A percentile compares a stretch with the other conserved stretches of the same genome.
phyloP scores from a whole-genome alignment of 2,888 invertebrate species.

The Drosophila anomelani region DNA sequence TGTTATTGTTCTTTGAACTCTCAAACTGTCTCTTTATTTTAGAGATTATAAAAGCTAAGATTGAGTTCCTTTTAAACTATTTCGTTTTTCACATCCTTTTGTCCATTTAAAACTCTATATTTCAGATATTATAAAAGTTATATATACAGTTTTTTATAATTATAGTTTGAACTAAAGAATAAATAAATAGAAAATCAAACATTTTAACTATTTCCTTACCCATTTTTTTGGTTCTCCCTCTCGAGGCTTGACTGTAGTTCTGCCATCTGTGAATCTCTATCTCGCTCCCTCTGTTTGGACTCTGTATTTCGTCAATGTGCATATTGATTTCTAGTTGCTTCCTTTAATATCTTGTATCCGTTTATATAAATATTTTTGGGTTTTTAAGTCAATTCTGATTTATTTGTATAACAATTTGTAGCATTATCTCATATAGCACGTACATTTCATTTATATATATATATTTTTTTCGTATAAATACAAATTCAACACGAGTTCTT shows the following conservation, averaged over 20 bases:
- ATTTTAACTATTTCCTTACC: neutral
- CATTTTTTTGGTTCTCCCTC: neutral
- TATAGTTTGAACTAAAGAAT: too few relatives aligned
- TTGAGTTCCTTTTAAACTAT: too few relatives aligned
- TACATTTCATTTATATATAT: slow-evolving; percentile 23
- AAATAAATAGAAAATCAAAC: too few relatives aligned
- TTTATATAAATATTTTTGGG: slow-evolving; percentile 7
- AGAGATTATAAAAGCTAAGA: too few relatives aligned
- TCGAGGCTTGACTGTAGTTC: neutral
- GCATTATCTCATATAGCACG: slow-evolving; percentile 57
- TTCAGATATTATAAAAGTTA: too few relatives aligned
- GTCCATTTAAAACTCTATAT: too few relatives aligned
- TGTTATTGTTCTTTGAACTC: too few relatives aligned
- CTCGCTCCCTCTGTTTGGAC: slow-evolving; percentile 30
- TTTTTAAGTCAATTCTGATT: slow-evolving; percentile 49
- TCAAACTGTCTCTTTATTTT: too few relatives aligned
- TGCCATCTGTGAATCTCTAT: neutral
- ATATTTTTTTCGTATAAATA: slow-evolving; percentile 52
- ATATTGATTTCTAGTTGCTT: slow-evolving; percentile 29
- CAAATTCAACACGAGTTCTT: slow-evolving; percentile 64
- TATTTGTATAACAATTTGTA: slow-evolving; percentile 73
- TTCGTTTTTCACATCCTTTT: too few relatives aligned
- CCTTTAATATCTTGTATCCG: slow-evolving; percentile 20
- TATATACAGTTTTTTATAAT: too few relatives aligned
- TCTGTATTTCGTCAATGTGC: slow-evolving; percentile 23